A percentile compares a stretch with the other conserved stretches of the same genome.
Conservation (phyloP, 2,888 invertebrate genomes). For the Macropis europaea region DNA sequence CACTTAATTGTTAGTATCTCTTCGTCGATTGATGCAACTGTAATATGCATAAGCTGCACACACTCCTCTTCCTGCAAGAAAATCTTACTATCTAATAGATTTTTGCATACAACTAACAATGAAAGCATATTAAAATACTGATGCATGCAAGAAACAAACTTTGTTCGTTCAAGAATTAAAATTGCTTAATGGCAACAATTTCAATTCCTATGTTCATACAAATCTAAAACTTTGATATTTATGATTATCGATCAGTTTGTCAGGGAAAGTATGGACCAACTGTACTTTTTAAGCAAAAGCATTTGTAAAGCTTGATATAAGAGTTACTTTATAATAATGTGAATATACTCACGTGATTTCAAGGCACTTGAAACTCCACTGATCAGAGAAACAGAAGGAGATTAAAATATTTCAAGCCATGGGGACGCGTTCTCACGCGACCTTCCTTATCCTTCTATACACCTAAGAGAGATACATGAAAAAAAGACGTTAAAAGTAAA, state of each 20-base stretch:
- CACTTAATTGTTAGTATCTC: constrained; percentile 7
- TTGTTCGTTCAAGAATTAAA: neutral
- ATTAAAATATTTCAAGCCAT: constrained; percentile 69
- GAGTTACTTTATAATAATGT: neutral
- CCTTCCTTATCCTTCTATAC: constrained; percentile 71
- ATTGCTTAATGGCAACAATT: neutral
- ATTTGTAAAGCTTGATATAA: neutral
- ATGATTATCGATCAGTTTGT: neutral
- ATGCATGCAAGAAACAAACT: neutral
- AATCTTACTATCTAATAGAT: constrained; percentile 34
- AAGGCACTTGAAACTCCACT: constrained; percentile 66
- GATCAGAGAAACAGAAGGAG: constrained; percentile 63
- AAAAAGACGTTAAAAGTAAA: constrained; percentile 50
- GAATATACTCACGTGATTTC: constrained; percentile 68
- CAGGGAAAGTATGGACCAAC: neutral
- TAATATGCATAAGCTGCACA: constrained; percentile 2
- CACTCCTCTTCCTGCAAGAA: constrained; percentile 31
- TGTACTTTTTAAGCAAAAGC: neutral
- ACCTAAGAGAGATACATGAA: constrained; percentile 72
- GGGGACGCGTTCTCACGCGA: constrained; percentile 70
- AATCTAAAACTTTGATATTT: neutral
- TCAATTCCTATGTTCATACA: neutral
- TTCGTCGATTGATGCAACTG: constrained; percentile 8
- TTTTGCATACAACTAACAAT: constrained; percentile 13
- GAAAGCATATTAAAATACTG: neutral